Evolutionary conservation across 2,888 invertebrate genomes (phyloP), one percentile per base, ranked within the genome.

Genomic region (Germaria angustata): DNA sequence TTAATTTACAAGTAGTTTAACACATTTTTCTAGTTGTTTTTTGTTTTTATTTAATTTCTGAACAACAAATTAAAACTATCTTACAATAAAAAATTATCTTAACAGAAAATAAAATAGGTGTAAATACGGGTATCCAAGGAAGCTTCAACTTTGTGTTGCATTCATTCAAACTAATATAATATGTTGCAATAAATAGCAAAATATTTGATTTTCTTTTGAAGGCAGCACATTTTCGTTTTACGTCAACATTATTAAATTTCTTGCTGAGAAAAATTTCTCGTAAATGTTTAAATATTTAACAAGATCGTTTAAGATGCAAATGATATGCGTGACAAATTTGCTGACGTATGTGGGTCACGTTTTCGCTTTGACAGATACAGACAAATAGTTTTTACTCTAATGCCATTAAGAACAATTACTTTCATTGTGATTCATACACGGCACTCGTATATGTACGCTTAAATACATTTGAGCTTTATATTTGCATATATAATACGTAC

Each of bases 51-150:
- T 22, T 68, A 7, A 4, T 34, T 69, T n/a, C 13, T n/a, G n/a
- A n/a, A n/a, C n/a, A 9, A 11, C 15, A 15, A 68, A 39, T 15
- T 15, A 24, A 71, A 28, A 5, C 28, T 5, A 28, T 28, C 28
- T 72, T 79, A 51, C 49, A 65, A 79, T 72, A 72, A 32, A 39
- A 24, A 79, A 79, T 66, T 36, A 66, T 57, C 28, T 65, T 6
- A 28, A 6, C 6, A 28, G 28, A 28, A 28, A 6, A 28, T 3
- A n/a, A 28, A 28, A 28, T 6, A 28, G 34, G 24, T n/a, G 32
- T 44, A n/a, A 65, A 1, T 2, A 39, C n/a, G n/a, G n/a, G n/a
- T n/a, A n/a, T n/a, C n/a, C n/a, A n/a, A n/a, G n/a, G n/a, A n/a
- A n/a, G n/a, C n/a, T n/a, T n/a, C n/a, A n/a, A n/a, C n/a, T n/a